Percentiles rank a stretch among this genome's conserved stretches.
These are phyloP conservation scores for Botia kubotai DNA, from an alignment of 2,797 vertebrate species.

Conservation along the genomic window DNA sequence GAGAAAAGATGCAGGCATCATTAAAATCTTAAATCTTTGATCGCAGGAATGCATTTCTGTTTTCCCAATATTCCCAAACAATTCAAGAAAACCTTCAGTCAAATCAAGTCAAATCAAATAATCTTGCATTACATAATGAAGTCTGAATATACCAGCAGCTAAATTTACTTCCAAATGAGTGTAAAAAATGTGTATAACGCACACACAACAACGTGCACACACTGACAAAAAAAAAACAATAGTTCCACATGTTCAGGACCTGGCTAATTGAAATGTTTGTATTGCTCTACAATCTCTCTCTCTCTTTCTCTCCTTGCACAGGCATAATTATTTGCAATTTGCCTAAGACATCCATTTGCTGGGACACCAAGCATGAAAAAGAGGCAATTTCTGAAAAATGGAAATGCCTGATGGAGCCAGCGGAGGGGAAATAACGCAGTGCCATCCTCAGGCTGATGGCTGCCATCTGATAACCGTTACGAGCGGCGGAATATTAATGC, in stretches of 20 bases:
- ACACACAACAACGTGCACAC: constrained; percentile 20
- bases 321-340: constrained; percentile 99
- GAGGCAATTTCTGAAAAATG: constrained; percentile 99
- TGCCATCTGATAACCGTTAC: constrained; percentile 88
- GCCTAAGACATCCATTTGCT: constrained; percentile 99
- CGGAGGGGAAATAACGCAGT: constrained; percentile 91
- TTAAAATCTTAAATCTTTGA: background rate
- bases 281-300: constrained; percentile 84
- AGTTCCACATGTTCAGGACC: constrained; percentile 83
- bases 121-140: constrained; percentile 45
- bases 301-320: constrained; percentile 79
- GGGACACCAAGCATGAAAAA: constrained; percentile 99
- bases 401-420: constrained; percentile 87
- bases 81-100: background rate
- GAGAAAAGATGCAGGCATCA: background rate
- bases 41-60: background rate
- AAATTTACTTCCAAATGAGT: constrained; percentile 39
- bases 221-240: constrained; percentile 28
- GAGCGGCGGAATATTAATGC: constrained; percentile 89
- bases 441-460: constrained; percentile 88
- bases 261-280: constrained; percentile 98
- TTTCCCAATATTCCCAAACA: background rate
- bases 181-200: constrained; percentile 13
- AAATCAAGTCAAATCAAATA: background rate
- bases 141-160: constrained; percentile 23